Evolutionary conservation across 2,113 vertebrate genomes (phyloP).

Genomic region (Sylvietta virens): DNA sequence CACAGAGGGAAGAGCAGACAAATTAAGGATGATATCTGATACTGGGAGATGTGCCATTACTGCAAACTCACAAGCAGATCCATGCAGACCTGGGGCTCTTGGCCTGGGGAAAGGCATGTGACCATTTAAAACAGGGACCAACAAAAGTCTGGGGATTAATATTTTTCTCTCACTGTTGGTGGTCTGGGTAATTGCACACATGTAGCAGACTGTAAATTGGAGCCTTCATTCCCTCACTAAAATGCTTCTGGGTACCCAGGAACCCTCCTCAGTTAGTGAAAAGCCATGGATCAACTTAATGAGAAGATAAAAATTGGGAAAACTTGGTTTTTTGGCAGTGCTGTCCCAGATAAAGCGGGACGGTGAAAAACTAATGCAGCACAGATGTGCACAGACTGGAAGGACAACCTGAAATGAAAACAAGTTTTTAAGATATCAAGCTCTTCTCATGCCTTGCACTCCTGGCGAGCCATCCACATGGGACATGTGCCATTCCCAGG

Average conservation of each 20-base stretch:
- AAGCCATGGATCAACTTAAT: conserved; percentile 66
- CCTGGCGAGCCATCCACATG: neutral
- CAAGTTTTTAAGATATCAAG: conserved; percentile 36
- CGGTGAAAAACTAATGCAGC: conserved; percentile 61
- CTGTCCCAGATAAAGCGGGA: conserved; percentile 56
- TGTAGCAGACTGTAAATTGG: conserved; percentile 71
- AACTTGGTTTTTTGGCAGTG: conserved; percentile 64
- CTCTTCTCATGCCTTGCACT: conserved; percentile 30
- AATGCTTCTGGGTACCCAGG: conserved; percentile 43
- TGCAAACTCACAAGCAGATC: neutral
- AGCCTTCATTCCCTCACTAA: conserved; percentile 56
- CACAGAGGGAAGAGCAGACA: neutral
- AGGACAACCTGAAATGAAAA: conserved; percentile 38
- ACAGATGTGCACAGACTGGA: conserved; percentile 69
- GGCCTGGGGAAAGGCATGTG: conserved; percentile 28
- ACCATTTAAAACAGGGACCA: conserved; percentile 58
- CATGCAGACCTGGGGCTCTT: neutral
- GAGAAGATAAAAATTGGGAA: conserved; percentile 61
- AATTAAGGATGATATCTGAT: neutral
- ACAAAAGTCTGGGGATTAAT: conserved; percentile 65
- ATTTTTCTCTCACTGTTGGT: conserved; percentile 69
- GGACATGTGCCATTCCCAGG: neutral
- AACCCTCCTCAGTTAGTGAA: conserved; percentile 40
- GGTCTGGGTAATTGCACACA: conserved; percentile 76
- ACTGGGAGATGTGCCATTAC: neutral